Conservation (phyloP, 2,113 vertebrate species). For the Myrmecophaga tridactyla region DNA sequence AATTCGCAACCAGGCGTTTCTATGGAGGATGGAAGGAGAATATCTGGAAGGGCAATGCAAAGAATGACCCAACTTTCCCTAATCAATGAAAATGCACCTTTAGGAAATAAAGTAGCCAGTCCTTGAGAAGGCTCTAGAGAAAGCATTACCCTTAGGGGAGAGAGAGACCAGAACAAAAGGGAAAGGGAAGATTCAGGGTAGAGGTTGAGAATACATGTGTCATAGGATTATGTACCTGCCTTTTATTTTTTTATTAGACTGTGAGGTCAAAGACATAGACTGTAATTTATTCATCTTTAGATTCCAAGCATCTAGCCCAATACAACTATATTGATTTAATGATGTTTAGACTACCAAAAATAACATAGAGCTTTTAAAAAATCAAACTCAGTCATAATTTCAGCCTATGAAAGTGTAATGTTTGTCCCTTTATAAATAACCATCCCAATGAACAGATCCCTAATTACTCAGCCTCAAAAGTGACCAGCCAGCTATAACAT, state of each 20-base stretch:
- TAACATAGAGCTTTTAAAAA: background rate
- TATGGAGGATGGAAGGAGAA: background rate
- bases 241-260: background rate
- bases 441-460: background rate
- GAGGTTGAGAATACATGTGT: background rate
- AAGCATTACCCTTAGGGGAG: background rate
- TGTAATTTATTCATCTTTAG: background rate
- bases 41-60: background rate
- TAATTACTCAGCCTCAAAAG: background rate
- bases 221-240: background rate
- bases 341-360: background rate
- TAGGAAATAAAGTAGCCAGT: background rate
- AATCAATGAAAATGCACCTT: background rate
- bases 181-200: background rate
- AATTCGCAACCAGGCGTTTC: background rate
- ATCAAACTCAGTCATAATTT: background rate
- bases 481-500: background rate
- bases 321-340: background rate
- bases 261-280: background rate
- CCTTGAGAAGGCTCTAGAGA: background rate
- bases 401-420: background rate
- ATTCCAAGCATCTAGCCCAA: background rate
- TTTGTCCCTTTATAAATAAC: slow-evolving; percentile 17
- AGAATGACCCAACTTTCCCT: background rate
- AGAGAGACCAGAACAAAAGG: background rate